These are phyloP conservation scores for Urocitellus parryii DNA, from an alignment of 2,113 vertebrate genomes.

Conservation along the genomic window DNA sequence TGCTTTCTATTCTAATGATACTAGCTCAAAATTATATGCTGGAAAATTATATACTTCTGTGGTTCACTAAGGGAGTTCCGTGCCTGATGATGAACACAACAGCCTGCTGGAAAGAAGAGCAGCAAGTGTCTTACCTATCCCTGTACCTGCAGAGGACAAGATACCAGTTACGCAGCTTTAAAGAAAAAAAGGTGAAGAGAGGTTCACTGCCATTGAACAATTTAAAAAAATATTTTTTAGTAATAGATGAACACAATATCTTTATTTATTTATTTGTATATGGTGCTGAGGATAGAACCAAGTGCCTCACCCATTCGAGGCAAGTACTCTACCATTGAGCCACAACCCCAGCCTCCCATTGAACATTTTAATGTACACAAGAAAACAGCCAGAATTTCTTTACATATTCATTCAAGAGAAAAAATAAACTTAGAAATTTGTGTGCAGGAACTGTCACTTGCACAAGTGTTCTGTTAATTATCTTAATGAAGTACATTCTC, in stretches of 20 bases:
- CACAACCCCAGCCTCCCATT: neutral
- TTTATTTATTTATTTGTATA: too few species aligned
- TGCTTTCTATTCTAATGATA: constrained; percentile 53
- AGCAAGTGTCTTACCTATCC: neutral
- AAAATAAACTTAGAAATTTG: constrained; percentile 82
- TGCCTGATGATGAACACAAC: neutral
- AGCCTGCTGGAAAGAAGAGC: constrained; percentile 13
- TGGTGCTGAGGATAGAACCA: too few species aligned
- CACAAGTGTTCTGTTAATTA: constrained; percentile 85
- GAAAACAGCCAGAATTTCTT: constrained; percentile 46
- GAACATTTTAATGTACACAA: constrained; percentile 11
- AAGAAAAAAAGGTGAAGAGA: neutral
- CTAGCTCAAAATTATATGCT: neutral
- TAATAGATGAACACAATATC: too few species aligned
- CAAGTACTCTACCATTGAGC: too few species aligned
- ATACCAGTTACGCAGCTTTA: constrained; percentile 6
- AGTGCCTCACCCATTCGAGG: too few species aligned
- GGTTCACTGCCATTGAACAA: constrained; percentile 4
- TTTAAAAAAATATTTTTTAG: neutral
- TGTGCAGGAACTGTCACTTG: constrained; percentile 76
- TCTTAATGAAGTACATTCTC: constrained; percentile 86
- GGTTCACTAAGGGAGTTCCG: neutral
- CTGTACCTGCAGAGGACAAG: constrained; percentile 42
- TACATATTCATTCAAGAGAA: constrained; percentile 75
- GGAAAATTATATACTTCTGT: neutral